phyloP scores from a whole-genome alignment of 2,113 vertebrate species.

The Dascyllus trimaculatus region DNA sequence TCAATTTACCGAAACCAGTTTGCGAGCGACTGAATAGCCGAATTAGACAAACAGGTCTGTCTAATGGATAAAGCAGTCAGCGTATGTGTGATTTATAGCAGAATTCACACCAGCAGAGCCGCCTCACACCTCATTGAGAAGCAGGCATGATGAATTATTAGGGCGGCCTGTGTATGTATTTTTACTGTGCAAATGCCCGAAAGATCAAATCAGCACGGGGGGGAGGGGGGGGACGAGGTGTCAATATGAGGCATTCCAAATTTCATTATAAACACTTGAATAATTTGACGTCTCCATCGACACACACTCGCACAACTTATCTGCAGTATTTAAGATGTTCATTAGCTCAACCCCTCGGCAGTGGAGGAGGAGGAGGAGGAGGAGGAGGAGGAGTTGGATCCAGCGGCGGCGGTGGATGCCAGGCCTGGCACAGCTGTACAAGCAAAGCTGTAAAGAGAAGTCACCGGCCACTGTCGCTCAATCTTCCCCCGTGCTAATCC shows the following conservation, averaged over 20 bases:
- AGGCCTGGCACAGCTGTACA: slow-evolving; percentile 79
- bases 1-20: slow-evolving; percentile 56
- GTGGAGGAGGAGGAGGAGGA: slow-evolving; percentile 69
- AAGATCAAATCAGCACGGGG: slow-evolving; percentile 54
- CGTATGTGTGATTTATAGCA: slow-evolving; percentile 75
- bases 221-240: slow-evolving; percentile 42
- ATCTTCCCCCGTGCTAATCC: slow-evolving; percentile 75
- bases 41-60: slow-evolving; percentile 62
- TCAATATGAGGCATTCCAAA: slow-evolving; percentile 60
- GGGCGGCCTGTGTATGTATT: slow-evolving; percentile 59
- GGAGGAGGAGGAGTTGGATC: slow-evolving; percentile 66
- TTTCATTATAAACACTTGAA: slow-evolving; percentile 65
- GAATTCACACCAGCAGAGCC: slow-evolving; percentile 74
- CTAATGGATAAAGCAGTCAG: slow-evolving; percentile 67
- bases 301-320: slow-evolving; percentile 54
- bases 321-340: slow-evolving; percentile 69
- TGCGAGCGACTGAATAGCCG: slow-evolving; percentile 34
- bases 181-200: slow-evolving; percentile 61
- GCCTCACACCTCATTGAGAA: slow-evolving; percentile 76
- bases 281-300: slow-evolving; percentile 60
- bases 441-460: slow-evolving; percentile 76
- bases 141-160: slow-evolving; percentile 71
- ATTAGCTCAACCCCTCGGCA: slow-evolving; percentile 53
- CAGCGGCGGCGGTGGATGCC: slow-evolving; percentile 69
- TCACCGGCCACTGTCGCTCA: slow-evolving; percentile 76